These are phyloP conservation scores for Lithobates pipiens DNA, from an alignment of 2,797 vertebrate species.

Conservation along the genomic window DNA sequence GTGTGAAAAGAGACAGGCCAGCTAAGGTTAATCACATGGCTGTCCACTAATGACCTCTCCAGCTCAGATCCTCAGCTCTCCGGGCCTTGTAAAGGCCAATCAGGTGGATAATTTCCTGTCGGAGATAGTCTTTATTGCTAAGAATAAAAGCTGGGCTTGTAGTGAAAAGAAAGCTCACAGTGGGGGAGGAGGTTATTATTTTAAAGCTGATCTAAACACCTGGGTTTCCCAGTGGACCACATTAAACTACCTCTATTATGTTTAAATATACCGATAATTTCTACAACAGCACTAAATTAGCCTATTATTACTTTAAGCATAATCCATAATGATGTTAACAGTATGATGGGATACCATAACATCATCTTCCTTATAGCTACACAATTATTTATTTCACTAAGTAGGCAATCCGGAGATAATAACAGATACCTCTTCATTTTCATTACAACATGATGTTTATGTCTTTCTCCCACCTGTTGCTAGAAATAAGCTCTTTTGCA, in stretches of 20 bases:
- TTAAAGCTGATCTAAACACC: constrained; percentile 91
- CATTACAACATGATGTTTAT: constrained; percentile 41
- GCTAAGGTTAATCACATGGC: constrained; percentile 87
- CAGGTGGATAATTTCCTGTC: constrained; percentile 92
- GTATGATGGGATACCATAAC: constrained; percentile 51
- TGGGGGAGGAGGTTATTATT: constrained; percentile 84
- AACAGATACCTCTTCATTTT: constrained; percentile 59
- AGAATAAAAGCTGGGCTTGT: constrained; percentile 84
- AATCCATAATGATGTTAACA: constrained; percentile 66
- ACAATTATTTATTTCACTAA: constrained; percentile 63
- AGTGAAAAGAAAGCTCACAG: constrained; percentile 82
- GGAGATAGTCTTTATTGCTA: constrained; percentile 83
- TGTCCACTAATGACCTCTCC: constrained; percentile 84
- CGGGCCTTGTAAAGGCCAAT: constrained; percentile 86
- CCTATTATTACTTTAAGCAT: constrained; percentile 72
- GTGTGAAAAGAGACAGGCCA: constrained; percentile 85
- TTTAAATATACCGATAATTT: constrained; percentile 83
- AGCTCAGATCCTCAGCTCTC: constrained; percentile 81
- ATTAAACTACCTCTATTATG: constrained; percentile 82
- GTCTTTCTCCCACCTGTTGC: constrained; percentile 45
- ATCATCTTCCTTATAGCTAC: constrained; percentile 59
- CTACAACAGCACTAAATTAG: constrained; percentile 75
- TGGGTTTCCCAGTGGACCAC: constrained; percentile 81
- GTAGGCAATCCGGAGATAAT: constrained; percentile 66
- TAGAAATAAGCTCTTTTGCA: constrained; percentile 9